Base-by-base conservation (phyloP, 1,140 invertebrate species). In the Lepidurus arcticus region DNA sequence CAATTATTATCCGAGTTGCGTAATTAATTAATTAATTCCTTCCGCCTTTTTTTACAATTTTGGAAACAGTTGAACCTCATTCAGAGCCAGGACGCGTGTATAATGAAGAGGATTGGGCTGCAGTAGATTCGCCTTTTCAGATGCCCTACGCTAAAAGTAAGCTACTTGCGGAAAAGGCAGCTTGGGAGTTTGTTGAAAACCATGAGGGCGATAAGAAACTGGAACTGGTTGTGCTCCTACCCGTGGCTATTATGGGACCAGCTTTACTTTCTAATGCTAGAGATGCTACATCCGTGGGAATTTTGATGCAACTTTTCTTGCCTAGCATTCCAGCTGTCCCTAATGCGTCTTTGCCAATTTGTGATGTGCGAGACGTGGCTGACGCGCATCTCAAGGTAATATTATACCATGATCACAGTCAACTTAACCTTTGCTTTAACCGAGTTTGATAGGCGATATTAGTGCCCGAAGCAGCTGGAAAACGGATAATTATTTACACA, bases 31-130 rank as follows among this genome's bases (percentile, higher is more conserved):
- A 65, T 21, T 21, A 7, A 21, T 65, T 21, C 3, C 13, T 4
- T 21, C 16, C 21, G 21, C 53, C n/a, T 16, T 16, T 21, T 13
- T 13, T 11, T 13, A n/a, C n/a, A 1, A n/a, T n/a, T 65, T 47
- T 21, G 2, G 0, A 65, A 13, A 13, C 53, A 65, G 53, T 65
- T 65, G 53, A 65, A n/a, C 53, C 53, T 5, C 16, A 34, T 34
- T 34, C 16, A 65, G 53, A 65, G 21, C 21, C 53, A 11, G 53
- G 53, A 65, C 53, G 53, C 13, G 53, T 65, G 13, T 65, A 65
- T 65, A 65, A 13, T n/a, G 53, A 65, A 65, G 53, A 65, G 53
- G 53, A 65, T 65, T 65, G 53, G 53, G 53, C 53, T 65, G 16
- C 53, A 21, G 16, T 21, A 1, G 53, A 65, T 16, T 65, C 53